phyloP scores from a whole-genome alignment of 2,113 vertebrate genomes.

The Ptyas mucosa region DNA sequence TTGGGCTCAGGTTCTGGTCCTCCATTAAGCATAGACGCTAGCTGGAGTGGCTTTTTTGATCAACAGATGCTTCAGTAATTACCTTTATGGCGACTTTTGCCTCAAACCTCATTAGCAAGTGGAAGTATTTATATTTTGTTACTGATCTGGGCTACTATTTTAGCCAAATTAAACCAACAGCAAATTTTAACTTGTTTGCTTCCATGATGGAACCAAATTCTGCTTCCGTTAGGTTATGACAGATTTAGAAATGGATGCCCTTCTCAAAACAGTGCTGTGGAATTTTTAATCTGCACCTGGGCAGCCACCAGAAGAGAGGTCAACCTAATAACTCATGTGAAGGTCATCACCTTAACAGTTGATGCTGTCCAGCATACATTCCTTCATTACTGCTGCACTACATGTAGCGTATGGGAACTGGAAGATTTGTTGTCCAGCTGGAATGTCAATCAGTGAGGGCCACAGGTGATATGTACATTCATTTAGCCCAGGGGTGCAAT shows the following conservation, averaged over 20 bases:
- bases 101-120: neutral
- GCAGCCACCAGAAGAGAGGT: slow-evolving; percentile 20
- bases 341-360: slow-evolving; percentile 1
- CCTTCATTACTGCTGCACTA: neutral
- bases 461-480: neutral
- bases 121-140: neutral
- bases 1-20: neutral
- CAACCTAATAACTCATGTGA: neutral
- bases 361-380: neutral
- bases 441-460: neutral
- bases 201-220: neutral
- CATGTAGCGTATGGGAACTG: neutral
- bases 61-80: neutral
- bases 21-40: too few relatives aligned
- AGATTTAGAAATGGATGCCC: slow-evolving; percentile 10
- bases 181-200: neutral
- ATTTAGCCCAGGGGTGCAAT: neutral
- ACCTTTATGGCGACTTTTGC: neutral
- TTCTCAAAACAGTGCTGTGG: slow-evolving; percentile 28
- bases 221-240: neutral
- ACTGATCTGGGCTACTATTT: slow-evolving; percentile 5
- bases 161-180: neutral
- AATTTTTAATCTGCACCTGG: slow-evolving; percentile 35
- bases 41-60: too few relatives aligned
- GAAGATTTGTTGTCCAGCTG: neutral